A percentile compares a stretch with the other conserved stretches of the same genome.
phyloP scores from a whole-genome alignment of 2,888 invertebrate species.

The Papilio elwesi region DNA sequence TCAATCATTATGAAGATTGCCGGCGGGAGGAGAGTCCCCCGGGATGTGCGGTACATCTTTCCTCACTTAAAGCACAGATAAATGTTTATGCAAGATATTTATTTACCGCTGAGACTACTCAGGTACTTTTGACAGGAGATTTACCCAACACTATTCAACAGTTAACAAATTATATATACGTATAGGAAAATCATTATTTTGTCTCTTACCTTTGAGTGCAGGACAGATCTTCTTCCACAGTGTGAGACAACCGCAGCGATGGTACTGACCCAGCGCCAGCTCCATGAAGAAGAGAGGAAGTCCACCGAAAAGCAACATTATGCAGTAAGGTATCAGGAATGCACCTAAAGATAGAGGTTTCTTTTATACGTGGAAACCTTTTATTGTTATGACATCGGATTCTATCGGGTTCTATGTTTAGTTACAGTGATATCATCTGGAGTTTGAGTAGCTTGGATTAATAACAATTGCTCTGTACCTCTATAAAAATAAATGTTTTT shows the following conservation, averaged over 20 bases:
- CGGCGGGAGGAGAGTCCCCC: background rate
- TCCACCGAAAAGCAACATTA: conserved; percentile 96
- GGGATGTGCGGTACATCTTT: conserved; percentile 3
- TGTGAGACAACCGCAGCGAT: conserved; percentile 95
- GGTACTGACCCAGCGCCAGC: conserved; percentile 96
- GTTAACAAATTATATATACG: too few relatives aligned
- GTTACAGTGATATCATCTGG: too few relatives aligned
- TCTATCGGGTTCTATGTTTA: too few relatives aligned
- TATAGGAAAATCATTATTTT: conserved; percentile 1
- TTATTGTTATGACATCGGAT: too few relatives aligned
- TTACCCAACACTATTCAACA: too few relatives aligned
- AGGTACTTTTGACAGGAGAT: too few relatives aligned
- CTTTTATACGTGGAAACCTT: too few relatives aligned
- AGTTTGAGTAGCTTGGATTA: too few relatives aligned
- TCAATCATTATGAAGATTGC: conserved; percentile 20
- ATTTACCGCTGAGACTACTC: background rate
- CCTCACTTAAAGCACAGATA: background rate
- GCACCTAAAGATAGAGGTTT: conserved; percentile 89
- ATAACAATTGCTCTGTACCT: too few relatives aligned
- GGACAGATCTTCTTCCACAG: conserved; percentile 97
- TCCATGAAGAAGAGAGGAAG: conserved; percentile 98
- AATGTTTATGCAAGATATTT: background rate
- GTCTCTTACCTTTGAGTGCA: conserved; percentile 90
- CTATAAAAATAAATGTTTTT: too few relatives aligned
- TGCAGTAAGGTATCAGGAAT: conserved; percentile 95